Base-by-base conservation (phyloP, 2,888 invertebrate species). In the Mythimna ferrago region DNA sequence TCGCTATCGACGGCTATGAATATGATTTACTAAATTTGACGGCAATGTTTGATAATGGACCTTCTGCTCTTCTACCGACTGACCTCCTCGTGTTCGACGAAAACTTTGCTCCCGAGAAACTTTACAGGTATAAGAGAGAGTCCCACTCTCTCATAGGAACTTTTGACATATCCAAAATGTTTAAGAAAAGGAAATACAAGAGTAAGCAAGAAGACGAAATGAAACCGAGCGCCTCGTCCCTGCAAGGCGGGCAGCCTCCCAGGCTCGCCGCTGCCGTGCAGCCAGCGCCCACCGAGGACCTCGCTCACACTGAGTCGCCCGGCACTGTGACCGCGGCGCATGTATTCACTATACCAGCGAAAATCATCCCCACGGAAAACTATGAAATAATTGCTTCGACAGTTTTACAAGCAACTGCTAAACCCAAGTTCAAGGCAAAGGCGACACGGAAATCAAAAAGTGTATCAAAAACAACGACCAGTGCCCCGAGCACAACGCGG, bases 131-230 rank as follows among this genome's bases (percentile, higher is more conserved):
- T 69, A 89, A 86, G 60, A 87, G 92, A 16, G 90, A 90, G n/a
- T 83, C 92, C 0, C 92, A 92, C 70, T 88, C 94, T 0, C 90
- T 95, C 35, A 94, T 95, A 48, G 92, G 92, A 1, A 90, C 95
- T 2, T 94, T 93, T 76, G 95, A 95, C 68, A 90, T 95, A 68
- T 92, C 94, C 0, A 93, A 91, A 67, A 89, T 94, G 82, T 92
- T 93, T 60, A 92, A 90, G 69, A 93, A 90, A 81, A 92, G 87
- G 53, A 90, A 89, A 41, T 66, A 77, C 6, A 87, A 87, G 38
- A 83, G 67, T 56, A 89, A 86, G 71, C 69, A 70, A 1, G 82
- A 83, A 6, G 72, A 68, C 0, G 73, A 71, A 6, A 76, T 70
- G 4, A 80, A 73, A 10, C 91, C 93, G 16, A 91, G 89, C 48